phyloP scores from a whole-genome alignment of 2,797 vertebrate genomes.

The Tragopan temminckii region DNA sequence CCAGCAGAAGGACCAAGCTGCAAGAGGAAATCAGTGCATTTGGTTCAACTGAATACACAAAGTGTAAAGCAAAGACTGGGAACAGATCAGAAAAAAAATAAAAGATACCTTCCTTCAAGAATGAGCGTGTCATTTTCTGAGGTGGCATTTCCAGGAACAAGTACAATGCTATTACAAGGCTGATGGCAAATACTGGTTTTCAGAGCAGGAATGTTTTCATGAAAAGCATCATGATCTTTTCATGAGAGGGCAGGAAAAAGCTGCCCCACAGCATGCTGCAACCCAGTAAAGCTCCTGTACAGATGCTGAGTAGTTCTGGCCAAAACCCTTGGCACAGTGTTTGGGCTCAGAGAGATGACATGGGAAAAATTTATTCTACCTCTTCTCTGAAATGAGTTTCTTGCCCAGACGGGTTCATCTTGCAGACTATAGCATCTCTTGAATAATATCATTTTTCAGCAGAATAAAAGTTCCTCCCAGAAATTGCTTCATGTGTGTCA shows the following conservation, averaged over 20 bases:
- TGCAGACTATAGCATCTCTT: background rate
- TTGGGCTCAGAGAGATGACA: background rate
- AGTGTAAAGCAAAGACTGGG: background rate
- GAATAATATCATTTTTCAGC: background rate
- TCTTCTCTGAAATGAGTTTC: background rate
- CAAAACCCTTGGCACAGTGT: background rate
- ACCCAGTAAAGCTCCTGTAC: background rate
- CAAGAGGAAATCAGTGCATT: background rate
- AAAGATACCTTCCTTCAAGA: background rate
- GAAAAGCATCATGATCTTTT: background rate
- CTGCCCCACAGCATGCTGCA: background rate
- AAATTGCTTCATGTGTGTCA: background rate
- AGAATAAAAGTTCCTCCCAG: slow-evolving; percentile 16
- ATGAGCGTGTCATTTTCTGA: background rate
- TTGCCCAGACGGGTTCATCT: background rate
- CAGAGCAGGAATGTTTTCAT: background rate
- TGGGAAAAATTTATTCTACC: background rate
- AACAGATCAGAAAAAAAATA: background rate
- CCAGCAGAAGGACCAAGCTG: background rate
- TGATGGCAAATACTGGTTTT: background rate
- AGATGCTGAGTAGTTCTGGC: background rate
- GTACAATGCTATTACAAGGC: background rate
- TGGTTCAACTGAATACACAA: background rate
- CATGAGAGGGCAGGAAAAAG: background rate
- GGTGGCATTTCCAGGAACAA: background rate